These are phyloP conservation scores for Blastobasis lacticolella DNA, from an alignment of 2,888 invertebrate species.

Conservation along the genomic window DNA sequence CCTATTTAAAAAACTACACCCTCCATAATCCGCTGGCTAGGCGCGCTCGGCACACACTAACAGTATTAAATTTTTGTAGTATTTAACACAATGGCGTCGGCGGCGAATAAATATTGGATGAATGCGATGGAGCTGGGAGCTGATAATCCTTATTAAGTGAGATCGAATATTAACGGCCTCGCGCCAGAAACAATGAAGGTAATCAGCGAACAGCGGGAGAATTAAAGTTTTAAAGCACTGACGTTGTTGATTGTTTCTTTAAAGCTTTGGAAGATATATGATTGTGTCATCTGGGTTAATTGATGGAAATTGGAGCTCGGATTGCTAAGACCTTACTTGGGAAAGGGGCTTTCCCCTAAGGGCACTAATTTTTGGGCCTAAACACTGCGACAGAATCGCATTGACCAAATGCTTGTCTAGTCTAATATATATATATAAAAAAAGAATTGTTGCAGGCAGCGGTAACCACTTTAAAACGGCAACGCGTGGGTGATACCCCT, in stretches of 20 bases:
- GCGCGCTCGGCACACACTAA: constrained; percentile 60
- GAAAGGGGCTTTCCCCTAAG: no score
- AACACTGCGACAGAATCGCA: neutral
- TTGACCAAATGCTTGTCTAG: no score
- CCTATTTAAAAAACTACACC: constrained; percentile 71
- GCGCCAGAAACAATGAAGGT: constrained; percentile 15
- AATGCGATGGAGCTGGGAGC: constrained; percentile 37
- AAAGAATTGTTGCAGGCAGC: no score
- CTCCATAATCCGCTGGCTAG: constrained; percentile 58
- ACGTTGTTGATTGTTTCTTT: neutral
- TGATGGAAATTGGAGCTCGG: no score
- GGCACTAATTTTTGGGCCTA: no score
- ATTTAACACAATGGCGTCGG: constrained; percentile 60
- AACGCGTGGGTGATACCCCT: no score
- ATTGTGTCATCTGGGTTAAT: no score
- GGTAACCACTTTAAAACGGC: no score
- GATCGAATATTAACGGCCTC: constrained; percentile 30
- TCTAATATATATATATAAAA: no score
- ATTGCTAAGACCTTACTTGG: no score
- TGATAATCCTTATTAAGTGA: constrained; percentile 63
- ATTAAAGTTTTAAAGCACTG: constrained; percentile 4
- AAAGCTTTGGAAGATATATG: neutral
- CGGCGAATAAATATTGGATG: constrained; percentile 67
- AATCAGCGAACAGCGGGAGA: constrained; percentile 10
- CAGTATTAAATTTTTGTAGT: constrained; percentile 69